Evolutionary conservation across 2,888 invertebrate species (phyloP), one percentile per base, ranked within the genome.

Genomic region (Lomographa bimaculata): DNA sequence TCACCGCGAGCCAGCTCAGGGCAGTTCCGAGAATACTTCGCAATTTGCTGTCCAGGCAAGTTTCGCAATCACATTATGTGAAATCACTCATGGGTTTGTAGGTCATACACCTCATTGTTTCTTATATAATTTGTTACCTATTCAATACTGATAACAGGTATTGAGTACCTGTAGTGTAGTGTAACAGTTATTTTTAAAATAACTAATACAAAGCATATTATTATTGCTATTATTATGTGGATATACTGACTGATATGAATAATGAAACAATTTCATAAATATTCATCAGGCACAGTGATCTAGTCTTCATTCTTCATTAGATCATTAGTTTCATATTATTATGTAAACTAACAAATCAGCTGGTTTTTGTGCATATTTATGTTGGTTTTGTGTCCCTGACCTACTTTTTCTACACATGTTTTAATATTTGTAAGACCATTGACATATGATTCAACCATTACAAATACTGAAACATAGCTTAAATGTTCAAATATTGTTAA

Each of bases 11-110:
- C 46, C 97, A 97, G 80, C 90, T 98, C 16, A 92, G 97, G 74
- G 95, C 96, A 46, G 98, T 98, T 51, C 98, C 98, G 23, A 92
- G 98, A 72, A 98, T 98, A 74, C 91, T 98, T 57, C 92, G 97
- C 68, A 98, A 98, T 84, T 91, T 98, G 51, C 87, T 98, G 49
- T 94, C 97, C 65, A 94, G 95, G 95, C 93, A 79, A 62, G 34
- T 47, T 69, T 70, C 59, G 33, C 47, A 59, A 58, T 34, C 40
- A 43, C 12, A 38, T 44, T 44, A 41, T 42, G 42, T 50, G 35
- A 41, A 46, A 35, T 35, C 21, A 36, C 14, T 35, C 21, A 27
- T 42, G 17, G 28, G 11, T 56, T 56, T 57, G 60, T 71, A 61
- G 71, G 70, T 71, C 71, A 71, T 25, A 53, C 35, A 39, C 49